Percentiles rank a stretch among this genome's conserved stretches.
phyloP scores from a whole-genome alignment of 2,113 vertebrate genomes.

The Ctenomys sociabilis region DNA sequence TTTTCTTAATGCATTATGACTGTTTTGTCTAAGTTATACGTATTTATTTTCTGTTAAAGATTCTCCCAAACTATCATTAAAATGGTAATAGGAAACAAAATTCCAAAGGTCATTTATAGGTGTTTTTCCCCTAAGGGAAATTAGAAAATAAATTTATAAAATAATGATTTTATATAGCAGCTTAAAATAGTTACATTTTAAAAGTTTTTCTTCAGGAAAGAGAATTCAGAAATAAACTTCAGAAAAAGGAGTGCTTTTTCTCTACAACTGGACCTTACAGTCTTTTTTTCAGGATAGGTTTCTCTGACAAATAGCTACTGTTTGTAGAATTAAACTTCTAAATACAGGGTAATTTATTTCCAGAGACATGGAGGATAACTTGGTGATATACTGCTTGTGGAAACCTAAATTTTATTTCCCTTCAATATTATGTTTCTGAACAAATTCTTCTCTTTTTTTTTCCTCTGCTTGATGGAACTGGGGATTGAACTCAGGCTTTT shows the following conservation, averaged over 20 bases:
- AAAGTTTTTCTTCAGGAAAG: background rate
- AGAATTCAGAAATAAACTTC: background rate
- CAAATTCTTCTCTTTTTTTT: no score
- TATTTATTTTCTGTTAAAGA: constrained; percentile 50
- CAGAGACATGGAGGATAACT: background rate
- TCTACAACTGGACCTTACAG: background rate
- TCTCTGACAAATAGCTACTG: background rate
- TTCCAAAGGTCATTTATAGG: background rate
- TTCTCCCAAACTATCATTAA: constrained; percentile 3
- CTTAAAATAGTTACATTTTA: background rate
- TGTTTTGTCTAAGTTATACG: background rate
- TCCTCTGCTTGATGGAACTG: no score
- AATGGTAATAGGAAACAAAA: constrained; percentile 22
- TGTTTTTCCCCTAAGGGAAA: background rate
- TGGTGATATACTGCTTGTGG: background rate
- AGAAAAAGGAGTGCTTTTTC: background rate
- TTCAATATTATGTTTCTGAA: constrained; percentile 10
- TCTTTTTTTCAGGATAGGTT: background rate
- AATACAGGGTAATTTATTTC: background rate
- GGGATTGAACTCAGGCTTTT: no score
- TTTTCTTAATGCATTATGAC: constrained; percentile 40
- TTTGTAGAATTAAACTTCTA: constrained; percentile 13
- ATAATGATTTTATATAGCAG: constrained; percentile 16
- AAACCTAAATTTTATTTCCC: constrained; percentile 35
- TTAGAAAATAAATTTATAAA: background rate